Base-by-base conservation (phyloP, 1,140 invertebrate species). In the Lepidurus arcticus region DNA sequence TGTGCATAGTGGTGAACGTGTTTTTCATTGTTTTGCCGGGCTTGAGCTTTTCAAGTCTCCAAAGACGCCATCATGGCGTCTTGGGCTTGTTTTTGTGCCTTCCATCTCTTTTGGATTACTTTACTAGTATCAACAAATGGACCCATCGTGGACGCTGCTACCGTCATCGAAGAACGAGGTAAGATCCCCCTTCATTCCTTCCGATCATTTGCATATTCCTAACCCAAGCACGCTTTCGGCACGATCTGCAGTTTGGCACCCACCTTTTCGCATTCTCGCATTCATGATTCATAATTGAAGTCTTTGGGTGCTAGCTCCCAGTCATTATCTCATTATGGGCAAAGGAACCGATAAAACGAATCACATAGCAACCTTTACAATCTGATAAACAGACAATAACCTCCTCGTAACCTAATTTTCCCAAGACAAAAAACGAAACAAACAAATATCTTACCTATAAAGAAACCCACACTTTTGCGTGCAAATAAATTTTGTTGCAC, bases 51-150 rank as follows among this genome's bases (percentile, higher is more conserved):
- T 65, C 7, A 47, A 47, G 53, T 65, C 21, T 65, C 6, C 5
- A 65, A 21, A 65, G 53, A 65, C 53, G 53, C 53, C 53, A 21
- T 65, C n/a, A 65, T 65, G 53, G 53, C 53, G 53, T 65, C 53
- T 7, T n/a, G 21, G 53, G 5, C 21, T 16, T 7, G 53, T 65
- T 65, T 65, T 65, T 65, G 53, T 65, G 53, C 53, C n/a, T 65
- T 65, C 21, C 53, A 65, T 65, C 16, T 21, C 53, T 9, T 65
- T 65, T 65, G 53, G 53, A 65, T 65, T 65, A 65, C 13, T 65
- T 65, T 65, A 9, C 13, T 65, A 21, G 21, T 65, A 65, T 65
- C 53, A 21, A 16, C 53, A 65, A 65, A 21, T n/a, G 16, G 16
- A 65, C 53, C 13, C 16, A 65, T 65, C 16, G 53, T 21, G 13